A percentile compares a stretch with the other conserved stretches of the same genome.
Conservation (phyloP, 2,797 vertebrate genomes). For the Hybognathus amarus region DNA sequence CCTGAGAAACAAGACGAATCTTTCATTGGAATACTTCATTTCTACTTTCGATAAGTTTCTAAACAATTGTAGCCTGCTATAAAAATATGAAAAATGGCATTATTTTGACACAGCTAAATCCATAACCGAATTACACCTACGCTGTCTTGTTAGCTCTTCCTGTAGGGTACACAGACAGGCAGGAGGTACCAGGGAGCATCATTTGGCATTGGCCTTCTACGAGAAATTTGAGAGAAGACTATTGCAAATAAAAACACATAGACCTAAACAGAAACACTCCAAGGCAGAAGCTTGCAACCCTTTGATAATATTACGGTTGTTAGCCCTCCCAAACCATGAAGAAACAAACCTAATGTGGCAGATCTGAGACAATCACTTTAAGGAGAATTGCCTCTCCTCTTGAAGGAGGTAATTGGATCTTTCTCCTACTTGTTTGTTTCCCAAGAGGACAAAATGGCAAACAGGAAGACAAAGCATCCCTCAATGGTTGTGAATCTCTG, state of each 20-base stretch:
- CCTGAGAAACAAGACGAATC: slow-evolving; percentile 12
- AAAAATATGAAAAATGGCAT: not conserved
- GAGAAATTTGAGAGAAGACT: slow-evolving; percentile 61
- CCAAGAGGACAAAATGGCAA: slow-evolving; percentile 45
- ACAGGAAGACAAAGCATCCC: slow-evolving; percentile 34
- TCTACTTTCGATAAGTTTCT: not conserved
- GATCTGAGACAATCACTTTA: slow-evolving; percentile 73
- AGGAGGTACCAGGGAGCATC: slow-evolving; percentile 2
- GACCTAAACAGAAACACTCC: slow-evolving; percentile 43
- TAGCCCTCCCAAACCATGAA: slow-evolving; percentile 44
- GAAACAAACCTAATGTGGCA: slow-evolving; percentile 64
- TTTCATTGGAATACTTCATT: not conserved
- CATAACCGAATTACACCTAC: slow-evolving; percentile 21
- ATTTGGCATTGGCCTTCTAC: slow-evolving; percentile 15
- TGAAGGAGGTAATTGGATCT: slow-evolving; percentile 49
- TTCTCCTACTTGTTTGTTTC: slow-evolving; percentile 48
- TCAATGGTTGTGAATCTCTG: slow-evolving; percentile 28
- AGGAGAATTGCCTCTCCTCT: slow-evolving; percentile 69
- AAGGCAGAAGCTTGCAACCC: slow-evolving; percentile 27
- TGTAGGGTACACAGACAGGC: not conserved
- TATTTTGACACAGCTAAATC: slow-evolving; percentile 5
- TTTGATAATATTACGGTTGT: slow-evolving; percentile 45
- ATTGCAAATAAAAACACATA: slow-evolving; percentile 49
- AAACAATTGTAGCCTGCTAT: not conserved
- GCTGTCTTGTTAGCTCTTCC: slow-evolving; percentile 23